These are phyloP conservation scores for Chelonus insularis DNA, from an alignment of 1,140 invertebrate genomes.

Conservation along the genomic window DNA sequence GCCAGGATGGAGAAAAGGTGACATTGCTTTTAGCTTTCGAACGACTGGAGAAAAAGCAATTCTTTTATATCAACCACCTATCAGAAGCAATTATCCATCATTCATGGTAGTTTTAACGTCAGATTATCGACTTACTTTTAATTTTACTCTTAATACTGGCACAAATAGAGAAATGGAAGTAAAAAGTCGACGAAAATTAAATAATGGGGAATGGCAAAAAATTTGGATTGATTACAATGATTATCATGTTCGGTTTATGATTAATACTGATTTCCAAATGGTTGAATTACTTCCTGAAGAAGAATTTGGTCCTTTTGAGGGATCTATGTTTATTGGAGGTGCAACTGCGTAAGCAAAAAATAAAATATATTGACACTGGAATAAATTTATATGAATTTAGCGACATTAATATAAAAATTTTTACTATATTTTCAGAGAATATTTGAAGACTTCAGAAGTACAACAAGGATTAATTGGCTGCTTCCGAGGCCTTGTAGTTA, in stretches of 20 bases:
- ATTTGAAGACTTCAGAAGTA: constrained; percentile 77
- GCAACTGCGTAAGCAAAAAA: constrained; percentile 86
- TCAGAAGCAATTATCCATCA: constrained; percentile 83
- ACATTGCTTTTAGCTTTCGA: constrained; percentile 89
- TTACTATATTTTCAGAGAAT: constrained; percentile 66
- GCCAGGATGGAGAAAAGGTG: constrained; percentile 87
- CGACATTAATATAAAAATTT: neutral
- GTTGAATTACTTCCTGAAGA: constrained; percentile 81
- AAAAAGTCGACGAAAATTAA: constrained; percentile 77
- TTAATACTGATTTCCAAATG: constrained; percentile 87
- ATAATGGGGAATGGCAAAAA: constrained; percentile 93
- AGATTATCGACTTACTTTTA: constrained; percentile 86
- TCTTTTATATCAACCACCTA: constrained; percentile 86
- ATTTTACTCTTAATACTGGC: constrained; percentile 85
- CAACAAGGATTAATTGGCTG: constrained; percentile 89
- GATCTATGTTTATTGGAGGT: constrained; percentile 90
- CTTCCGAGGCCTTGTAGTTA: constrained; percentile 88
- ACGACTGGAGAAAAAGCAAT: constrained; percentile 89
- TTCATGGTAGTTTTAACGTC: constrained; percentile 84
- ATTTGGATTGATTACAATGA: constrained; percentile 93
- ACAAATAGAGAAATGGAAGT: constrained; percentile 77
- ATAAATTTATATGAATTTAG: neutral
- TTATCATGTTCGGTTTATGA: constrained; percentile 91
- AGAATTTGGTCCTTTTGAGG: constrained; percentile 89
- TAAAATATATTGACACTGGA: neutral